Evolutionary conservation across 1,140 invertebrate genomes (phyloP), one percentile per base, ranked within the genome.

Genomic region (Papilio xuthus): DNA sequence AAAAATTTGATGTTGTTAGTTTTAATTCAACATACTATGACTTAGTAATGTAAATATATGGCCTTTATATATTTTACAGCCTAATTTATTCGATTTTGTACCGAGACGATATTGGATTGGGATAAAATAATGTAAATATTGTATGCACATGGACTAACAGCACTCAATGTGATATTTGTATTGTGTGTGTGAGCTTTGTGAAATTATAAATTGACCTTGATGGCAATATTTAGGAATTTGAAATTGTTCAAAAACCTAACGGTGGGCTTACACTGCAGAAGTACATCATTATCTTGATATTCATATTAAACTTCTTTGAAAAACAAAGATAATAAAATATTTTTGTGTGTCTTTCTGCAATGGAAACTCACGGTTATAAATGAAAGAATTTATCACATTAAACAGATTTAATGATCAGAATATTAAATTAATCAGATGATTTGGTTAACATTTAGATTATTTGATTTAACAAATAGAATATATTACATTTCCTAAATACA

Each of bases 21-120:
- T 67, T 67, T 67, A 26, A 4, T 28, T 28, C 60, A 28, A 26
- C 56, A 32, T 32, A 26, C 26, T 15, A 28, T 67, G 13, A 60
- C 20, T 60, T 60, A 60, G 18, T 76, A 63, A 76, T 76, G 74
- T 76, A 76, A 60, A 76, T 63, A 76, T 63, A 76, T 23, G 53
- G 74, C 74, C 74, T 76, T 63, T 76, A 23, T 41, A 74, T 74
- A 76, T 76, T 63, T 56, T 76, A 76, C 74, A 63, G n/a, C 4
- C 37, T 76, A 63, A 76, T 76, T 76, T 76, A 76, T 76, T 73
- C 10, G 28, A 73, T 28, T 76, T 60, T 76, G n/a, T 76, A 76
- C 56, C 26, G 53, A 26, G 28, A 75, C 28, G 47, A 75, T 74
- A 74, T 75, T 75, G 37, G 18, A 53, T 76, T 76, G 56, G 37